These are phyloP conservation scores for Pararge aegeria DNA, from an alignment of 1,140 invertebrate genomes.

Conservation along the genomic window DNA sequence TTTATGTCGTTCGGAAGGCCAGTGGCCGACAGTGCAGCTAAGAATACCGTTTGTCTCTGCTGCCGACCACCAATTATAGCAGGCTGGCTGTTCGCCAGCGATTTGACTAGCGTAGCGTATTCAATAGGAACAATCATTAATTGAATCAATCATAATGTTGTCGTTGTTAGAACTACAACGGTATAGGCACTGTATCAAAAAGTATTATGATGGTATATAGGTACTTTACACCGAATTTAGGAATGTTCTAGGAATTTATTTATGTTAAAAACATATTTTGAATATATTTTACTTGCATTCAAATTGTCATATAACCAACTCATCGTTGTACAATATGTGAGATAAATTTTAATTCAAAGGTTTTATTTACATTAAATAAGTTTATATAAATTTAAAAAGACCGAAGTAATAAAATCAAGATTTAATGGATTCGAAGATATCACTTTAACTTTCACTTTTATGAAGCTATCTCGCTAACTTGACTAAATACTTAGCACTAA, in stretches of 20 bases:
- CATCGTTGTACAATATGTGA: too few relatives aligned
- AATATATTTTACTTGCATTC: too few relatives aligned
- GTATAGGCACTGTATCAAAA: too few relatives aligned
- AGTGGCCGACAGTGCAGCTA: conserved; percentile 71
- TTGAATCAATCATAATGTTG: conserved; percentile 55
- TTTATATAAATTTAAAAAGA: too few relatives aligned
- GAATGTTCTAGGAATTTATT: too few relatives aligned
- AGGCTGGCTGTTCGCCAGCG: conserved; percentile 67
- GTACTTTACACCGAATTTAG: too few relatives aligned
- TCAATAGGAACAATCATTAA: conserved; percentile 64
- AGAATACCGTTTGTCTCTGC: conserved; percentile 70
- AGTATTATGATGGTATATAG: too few relatives aligned
- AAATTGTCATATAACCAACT: too few relatives aligned
- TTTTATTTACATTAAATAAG: too few relatives aligned
- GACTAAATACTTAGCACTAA: conserved; percentile 1
- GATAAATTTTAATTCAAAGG: too few relatives aligned
- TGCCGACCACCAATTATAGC: conserved; percentile 76
- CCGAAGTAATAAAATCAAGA: conserved; percentile 4
- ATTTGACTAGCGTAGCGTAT: conserved; percentile 44
- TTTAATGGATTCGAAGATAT: conserved; percentile 12
- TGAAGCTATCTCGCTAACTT: conserved; percentile 10
- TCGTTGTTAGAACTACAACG: neutral
- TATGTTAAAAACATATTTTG: too few relatives aligned
- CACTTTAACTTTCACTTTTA: conserved; percentile 17
- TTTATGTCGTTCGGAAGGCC: conserved; percentile 64